Evolutionary conservation across 2,113 vertebrate genomes (phyloP).

Genomic region (Tretioscincus oriximinensis): DNA sequence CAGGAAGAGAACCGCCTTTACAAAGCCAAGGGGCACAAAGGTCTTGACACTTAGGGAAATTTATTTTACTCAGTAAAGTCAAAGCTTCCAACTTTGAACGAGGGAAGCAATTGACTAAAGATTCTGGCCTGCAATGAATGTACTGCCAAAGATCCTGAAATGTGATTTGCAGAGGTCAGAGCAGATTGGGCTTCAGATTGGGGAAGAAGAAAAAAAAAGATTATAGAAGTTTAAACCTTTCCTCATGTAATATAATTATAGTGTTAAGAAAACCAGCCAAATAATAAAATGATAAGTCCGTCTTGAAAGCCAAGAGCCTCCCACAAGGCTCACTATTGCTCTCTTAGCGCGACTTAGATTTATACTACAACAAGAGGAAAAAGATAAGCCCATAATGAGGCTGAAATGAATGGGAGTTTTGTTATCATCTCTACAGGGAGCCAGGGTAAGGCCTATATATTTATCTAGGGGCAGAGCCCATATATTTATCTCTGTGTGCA

Average conservation of each 20-base stretch:
- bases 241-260: background rate
- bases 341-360: background rate
- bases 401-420: conserved; percentile 16
- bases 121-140: background rate
- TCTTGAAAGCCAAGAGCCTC: background rate
- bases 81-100: background rate
- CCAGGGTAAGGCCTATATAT: background rate
- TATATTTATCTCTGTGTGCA: conserved; percentile 20
- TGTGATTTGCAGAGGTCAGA: background rate
- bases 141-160: background rate
- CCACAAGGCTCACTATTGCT: background rate
- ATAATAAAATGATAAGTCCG: conserved; percentile 1
- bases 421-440: conserved; percentile 5
- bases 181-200: background rate
- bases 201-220: background rate
- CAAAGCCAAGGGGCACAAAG: background rate
- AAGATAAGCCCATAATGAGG: conserved; percentile 9
- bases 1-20: background rate
- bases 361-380: background rate
- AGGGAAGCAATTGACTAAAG: background rate
- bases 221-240: background rate
- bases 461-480: conserved; percentile 7
- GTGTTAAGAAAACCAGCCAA: background rate
- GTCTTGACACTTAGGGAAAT: background rate
- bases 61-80: background rate